phyloP scores from a whole-genome alignment of 1,140 invertebrate genomes.

The Drosophila lacertosa region DNA sequence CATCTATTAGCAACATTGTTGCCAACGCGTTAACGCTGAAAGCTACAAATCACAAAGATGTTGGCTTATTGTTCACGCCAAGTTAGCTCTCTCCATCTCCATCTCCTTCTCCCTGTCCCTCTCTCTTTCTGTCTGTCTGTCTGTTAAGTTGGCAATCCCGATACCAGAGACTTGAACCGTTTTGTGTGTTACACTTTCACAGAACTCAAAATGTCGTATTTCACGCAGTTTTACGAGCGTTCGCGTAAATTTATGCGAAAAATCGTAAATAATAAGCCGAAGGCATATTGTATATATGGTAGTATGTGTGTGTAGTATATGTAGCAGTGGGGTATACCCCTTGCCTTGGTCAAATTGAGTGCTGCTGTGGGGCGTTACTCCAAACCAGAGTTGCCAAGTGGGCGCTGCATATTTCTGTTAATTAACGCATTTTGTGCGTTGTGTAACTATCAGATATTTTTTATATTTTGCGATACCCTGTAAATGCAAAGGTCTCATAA shows the following conservation, averaged over 20 bases:
- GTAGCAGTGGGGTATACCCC: not conserved
- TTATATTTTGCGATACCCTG: constrained; percentile 23
- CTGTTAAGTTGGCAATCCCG: constrained; percentile 3
- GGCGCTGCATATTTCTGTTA: constrained; percentile 79
- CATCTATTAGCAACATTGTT: constrained; percentile 81
- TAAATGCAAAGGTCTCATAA: not conserved
- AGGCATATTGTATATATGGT: constrained; percentile 37
- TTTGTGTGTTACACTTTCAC: constrained; percentile 79
- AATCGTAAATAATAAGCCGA: constrained; percentile 71
- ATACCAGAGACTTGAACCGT: constrained; percentile 15
- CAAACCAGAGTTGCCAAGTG: constrained; percentile 49
- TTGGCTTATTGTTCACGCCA: constrained; percentile 72
- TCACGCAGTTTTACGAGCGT: constrained; percentile 78
- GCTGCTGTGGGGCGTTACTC: constrained; percentile 40
- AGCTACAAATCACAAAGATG: constrained; percentile 73
- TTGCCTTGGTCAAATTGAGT: constrained; percentile 31
- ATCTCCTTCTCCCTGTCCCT: constrained; percentile 5
- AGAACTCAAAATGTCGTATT: constrained; percentile 82
- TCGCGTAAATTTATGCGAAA: constrained; percentile 82
- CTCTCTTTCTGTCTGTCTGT: constrained; percentile 11
- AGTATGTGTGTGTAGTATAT: no score
- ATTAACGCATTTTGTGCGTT: constrained; percentile 77
- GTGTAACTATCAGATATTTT: constrained; percentile 55
- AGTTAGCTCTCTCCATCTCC: constrained; percentile 40
- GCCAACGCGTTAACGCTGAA: constrained; percentile 59